These are phyloP conservation scores for Neopipo cinnamomea DNA, from an alignment of 2,113 vertebrate species.

Conservation along the genomic window DNA sequence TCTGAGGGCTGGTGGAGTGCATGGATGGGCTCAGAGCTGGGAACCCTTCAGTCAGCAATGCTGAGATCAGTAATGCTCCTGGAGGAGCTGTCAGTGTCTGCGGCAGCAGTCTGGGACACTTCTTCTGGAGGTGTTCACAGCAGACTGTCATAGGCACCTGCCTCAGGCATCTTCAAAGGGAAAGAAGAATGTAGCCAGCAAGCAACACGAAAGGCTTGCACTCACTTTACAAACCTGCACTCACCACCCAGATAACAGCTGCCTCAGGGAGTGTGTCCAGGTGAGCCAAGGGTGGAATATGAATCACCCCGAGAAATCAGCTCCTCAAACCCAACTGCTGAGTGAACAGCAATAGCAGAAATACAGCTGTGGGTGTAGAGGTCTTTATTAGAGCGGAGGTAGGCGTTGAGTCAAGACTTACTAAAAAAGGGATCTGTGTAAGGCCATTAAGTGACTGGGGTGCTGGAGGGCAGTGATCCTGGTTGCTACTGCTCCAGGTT, in stretches of 20 bases:
- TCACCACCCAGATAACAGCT: neutral
- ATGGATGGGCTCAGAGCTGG: neutral
- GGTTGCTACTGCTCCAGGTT: neutral
- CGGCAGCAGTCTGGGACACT: rapidly evolving
- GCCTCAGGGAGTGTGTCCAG: neutral
- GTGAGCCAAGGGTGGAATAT: neutral
- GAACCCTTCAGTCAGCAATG: neutral
- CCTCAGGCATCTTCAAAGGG: neutral
- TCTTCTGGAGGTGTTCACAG: neutral
- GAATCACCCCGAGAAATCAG: neutral
- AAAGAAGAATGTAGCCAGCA: neutral
- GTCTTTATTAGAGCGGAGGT: neutral
- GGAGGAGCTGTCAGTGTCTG: rapidly evolving
- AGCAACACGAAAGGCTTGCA: neutral
- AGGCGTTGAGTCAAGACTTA: neutral
- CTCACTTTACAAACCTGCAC: neutral
- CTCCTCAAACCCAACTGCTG: neutral
- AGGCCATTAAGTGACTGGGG: neutral
- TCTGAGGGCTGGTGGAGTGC: neutral
- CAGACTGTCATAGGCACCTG: neutral
- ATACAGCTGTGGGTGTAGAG: neutral
- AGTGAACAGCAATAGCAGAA: neutral
- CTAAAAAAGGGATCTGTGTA: neutral
- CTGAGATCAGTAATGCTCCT: neutral
- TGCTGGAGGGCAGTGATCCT: neutral